These are phyloP conservation scores for Troglohyphantes excavatus DNA, from an alignment of 2,888 invertebrate species.

Conservation along the genomic window DNA sequence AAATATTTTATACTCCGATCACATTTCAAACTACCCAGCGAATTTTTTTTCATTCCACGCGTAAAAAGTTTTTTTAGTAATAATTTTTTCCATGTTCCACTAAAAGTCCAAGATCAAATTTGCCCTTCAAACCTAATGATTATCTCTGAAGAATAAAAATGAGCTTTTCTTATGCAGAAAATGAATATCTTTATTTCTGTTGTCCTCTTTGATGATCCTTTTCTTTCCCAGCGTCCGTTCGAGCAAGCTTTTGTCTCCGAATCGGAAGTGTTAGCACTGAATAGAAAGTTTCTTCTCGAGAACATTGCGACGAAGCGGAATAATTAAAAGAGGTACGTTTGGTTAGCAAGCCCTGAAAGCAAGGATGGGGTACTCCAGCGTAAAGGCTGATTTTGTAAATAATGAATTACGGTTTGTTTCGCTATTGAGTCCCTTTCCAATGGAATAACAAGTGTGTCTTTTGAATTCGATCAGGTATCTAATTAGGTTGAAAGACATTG, in stretches of 20 bases:
- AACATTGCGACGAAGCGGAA: background rate
- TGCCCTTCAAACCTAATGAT: too few species aligned
- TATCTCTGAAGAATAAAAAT: too few species aligned
- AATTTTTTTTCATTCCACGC: too few species aligned
- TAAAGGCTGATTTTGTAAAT: background rate
- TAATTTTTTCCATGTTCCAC: too few species aligned
- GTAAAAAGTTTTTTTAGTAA: too few species aligned
- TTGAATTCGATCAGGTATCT: too few species aligned
- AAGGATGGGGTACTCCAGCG: too few species aligned
- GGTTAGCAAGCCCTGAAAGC: background rate
- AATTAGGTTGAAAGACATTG: too few species aligned
- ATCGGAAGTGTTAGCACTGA: conserved; percentile 1
- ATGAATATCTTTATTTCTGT: conserved; percentile 59
- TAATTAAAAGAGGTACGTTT: conserved; percentile 9
- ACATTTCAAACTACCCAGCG: too few species aligned
- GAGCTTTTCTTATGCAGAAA: conserved; percentile 54
- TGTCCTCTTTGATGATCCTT: conserved; percentile 6
- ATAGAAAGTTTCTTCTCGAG: conserved; percentile 1
- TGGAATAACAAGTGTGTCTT: conserved; percentile 3
- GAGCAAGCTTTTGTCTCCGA: background rate
- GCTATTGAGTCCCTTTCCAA: background rate
- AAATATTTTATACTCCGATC: too few species aligned
- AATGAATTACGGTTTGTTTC: background rate
- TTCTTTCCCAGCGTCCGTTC: background rate
- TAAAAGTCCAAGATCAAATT: too few species aligned